These are phyloP conservation scores for Papilio polytes DNA, from an alignment of 1,140 invertebrate species.

Conservation along the genomic window DNA sequence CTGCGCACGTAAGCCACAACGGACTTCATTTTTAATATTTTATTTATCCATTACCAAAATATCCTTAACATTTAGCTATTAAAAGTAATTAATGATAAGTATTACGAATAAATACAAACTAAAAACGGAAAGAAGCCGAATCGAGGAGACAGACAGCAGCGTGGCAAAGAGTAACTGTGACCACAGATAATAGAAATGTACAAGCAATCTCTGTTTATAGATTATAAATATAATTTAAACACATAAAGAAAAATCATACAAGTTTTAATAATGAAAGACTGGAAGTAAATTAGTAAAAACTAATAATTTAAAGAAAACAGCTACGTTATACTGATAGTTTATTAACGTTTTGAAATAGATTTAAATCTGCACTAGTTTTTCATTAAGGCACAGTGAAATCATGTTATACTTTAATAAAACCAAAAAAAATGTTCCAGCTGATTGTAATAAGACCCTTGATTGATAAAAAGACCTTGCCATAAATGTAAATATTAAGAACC, in stretches of 20 bases:
- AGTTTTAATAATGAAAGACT: neutral
- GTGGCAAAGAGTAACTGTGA: constrained; percentile 39
- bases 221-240: neutral
- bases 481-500: neutral
- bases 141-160: constrained; percentile 40
- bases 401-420: no score
- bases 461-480: no score
- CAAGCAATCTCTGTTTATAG: neutral
- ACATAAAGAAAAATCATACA: neutral
- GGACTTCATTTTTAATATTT: constrained; percentile 74
- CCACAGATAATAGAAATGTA: neutral
- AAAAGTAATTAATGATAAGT: neutral
- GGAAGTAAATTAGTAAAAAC: neutral
- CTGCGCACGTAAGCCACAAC: constrained; percentile 73
- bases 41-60: constrained; percentile 67
- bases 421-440: no score
- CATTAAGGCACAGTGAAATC: no score
- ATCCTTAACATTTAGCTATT: constrained; percentile 40
- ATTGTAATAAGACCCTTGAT: no score
- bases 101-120: constrained; percentile 14
- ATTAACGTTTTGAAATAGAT: no score
- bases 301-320: no score
- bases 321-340: no score
- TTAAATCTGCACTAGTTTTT: no score
- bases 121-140: constrained; percentile 33